Base-by-base conservation (phyloP, 2,888 invertebrate species). In the Cheilosia variabilis region DNA sequence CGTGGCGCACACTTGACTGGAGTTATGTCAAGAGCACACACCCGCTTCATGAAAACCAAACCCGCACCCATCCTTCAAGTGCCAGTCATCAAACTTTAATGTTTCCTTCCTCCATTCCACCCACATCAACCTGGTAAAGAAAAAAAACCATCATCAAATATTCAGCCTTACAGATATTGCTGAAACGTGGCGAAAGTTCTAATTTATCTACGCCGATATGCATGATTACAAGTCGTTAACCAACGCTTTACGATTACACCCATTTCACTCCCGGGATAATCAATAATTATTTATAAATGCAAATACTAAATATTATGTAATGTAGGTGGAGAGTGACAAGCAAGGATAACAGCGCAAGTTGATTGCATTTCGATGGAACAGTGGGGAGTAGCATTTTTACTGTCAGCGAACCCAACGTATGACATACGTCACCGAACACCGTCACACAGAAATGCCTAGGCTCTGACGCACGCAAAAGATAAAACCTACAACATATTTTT, bases 201-300 rank as follows among this genome's bases (percentile, higher is more conserved):
- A 66, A 66, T 66, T 43, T 66, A 66, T 76, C 77, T 62, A 45
- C 62, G 31, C 53, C 73, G 45, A 57, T 71, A 71, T 78, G 69
- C 69, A 55, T 71, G 69, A 78, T 63, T 62, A 57, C 47, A 50
- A 45, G 69, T 62, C 78, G 57, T 78, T 55, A 78, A 63, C 75
- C 65, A 55, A 43, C 75, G 50, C 75, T 66, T 75, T 57, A 66
- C 55, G 77, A 62, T 50, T 45, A 37, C 55, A 47, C 55, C 77
- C 41, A 60, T 52, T 76, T 66, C n/a, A 60, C 50, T 68, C 58
- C n/a, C 22, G 41, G 58, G 66, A 76, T n/a, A 75, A 65, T 65
- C 66, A 53, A 60, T 76, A 60, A 34, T 52, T 57, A 52, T 76
- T 50, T 58, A 57, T 37, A 55, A 47, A 45, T 19, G 43, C 13